Evolutionary conservation across 2,113 vertebrate species (phyloP).

Genomic region (Acrocephalus kingi): DNA sequence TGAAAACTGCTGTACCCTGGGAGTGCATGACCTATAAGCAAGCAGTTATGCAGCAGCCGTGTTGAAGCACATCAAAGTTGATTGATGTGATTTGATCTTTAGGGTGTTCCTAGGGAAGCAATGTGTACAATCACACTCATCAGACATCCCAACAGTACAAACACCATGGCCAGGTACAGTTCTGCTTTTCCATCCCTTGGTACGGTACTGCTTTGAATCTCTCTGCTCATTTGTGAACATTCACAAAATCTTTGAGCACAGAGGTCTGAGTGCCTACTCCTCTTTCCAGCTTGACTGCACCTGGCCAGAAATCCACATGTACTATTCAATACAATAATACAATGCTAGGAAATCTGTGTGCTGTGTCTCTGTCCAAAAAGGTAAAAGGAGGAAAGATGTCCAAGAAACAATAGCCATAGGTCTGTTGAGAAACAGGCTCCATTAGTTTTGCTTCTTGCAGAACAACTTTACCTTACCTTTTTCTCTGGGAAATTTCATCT

Average conservation of each 20-base stretch:
- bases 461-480: not conserved
- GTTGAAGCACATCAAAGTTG: not conserved
- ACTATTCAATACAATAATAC: no score
- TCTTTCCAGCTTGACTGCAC: not conserved
- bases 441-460: not conserved
- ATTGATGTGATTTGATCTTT: not conserved
- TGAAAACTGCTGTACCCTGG: not conserved
- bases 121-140: accelerated
- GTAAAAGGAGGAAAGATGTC: not conserved
- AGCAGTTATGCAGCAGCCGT: not conserved
- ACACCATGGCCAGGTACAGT: not conserved
- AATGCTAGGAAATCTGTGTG: not conserved
- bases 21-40: not conserved
- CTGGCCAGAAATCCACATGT: not conserved
- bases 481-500: not conserved
- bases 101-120: not conserved
- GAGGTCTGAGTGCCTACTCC: not conserved
- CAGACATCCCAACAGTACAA: not conserved
- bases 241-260: not conserved
- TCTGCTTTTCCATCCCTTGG: not conserved
- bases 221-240: not conserved
- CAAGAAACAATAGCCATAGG: not conserved
- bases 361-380: not conserved
- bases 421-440: not conserved
- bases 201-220: not conserved